phyloP scores from a whole-genome alignment of 23 tunicate species.

The Ascidia mentula region DNA sequence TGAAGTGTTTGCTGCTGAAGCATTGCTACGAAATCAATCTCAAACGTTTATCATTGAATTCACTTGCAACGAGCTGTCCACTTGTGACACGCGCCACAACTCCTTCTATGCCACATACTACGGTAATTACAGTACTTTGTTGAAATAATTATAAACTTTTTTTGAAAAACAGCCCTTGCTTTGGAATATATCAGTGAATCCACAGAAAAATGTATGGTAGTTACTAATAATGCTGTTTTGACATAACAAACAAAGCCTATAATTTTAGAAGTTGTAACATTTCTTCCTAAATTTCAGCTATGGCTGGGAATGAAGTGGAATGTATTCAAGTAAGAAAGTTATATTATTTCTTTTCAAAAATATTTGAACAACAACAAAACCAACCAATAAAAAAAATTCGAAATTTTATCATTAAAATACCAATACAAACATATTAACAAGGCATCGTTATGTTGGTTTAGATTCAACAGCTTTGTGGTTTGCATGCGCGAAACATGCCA shows the following conservation, averaged over 20 bases:
- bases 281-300: conserved; percentile 26
- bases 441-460: too few relatives aligned
- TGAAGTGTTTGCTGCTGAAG: background rate
- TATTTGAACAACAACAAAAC: background rate
- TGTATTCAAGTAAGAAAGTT: conserved; percentile 35
- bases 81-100: background rate
- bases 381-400: too few relatives aligned
- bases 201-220: too few relatives aligned
- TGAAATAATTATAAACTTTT: too few relatives aligned
- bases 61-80: background rate
- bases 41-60: conserved; percentile 16
- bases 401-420: too few relatives aligned
- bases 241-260: background rate
- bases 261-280: background rate
- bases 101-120: background rate
- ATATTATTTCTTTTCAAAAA: too few relatives aligned
- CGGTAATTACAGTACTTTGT: background rate
- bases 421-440: background rate
- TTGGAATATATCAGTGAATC: too few relatives aligned
- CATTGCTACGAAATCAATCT: background rate
- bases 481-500: background rate
- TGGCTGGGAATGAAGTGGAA: conserved; percentile 25
- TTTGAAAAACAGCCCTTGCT: too few relatives aligned
- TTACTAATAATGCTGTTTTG: too few relatives aligned
- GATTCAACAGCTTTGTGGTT: conserved; percentile 1